These are phyloP conservation scores for Spisula solida DNA, from an alignment of 2,888 invertebrate species.

Conservation along the genomic window DNA sequence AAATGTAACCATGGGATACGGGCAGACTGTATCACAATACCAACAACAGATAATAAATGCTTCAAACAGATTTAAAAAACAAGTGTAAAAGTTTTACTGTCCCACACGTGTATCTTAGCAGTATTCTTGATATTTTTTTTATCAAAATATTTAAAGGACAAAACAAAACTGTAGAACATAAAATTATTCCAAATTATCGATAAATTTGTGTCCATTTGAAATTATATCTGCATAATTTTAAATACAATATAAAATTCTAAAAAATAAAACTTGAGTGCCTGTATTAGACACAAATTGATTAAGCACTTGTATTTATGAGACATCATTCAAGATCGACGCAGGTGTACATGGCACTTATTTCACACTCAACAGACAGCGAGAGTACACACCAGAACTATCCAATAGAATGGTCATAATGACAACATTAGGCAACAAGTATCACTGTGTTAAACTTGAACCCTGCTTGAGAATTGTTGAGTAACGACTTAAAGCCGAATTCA, in stretches of 20 bases:
- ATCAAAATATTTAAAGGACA: too few relatives aligned
- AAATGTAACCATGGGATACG: constrained; percentile 11
- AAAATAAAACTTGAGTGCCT: not conserved
- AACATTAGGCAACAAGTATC: not conserved
- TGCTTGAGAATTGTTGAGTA: too few relatives aligned
- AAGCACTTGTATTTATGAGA: constrained; percentile 5
- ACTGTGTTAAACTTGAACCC: not conserved
- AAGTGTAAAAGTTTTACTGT: not conserved
- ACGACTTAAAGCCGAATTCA: too few relatives aligned
- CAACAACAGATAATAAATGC: not conserved
- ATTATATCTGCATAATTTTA: not conserved
- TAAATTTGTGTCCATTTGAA: not conserved
- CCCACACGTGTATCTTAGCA: too few relatives aligned
- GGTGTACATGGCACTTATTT: not conserved
- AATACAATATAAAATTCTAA: not conserved
- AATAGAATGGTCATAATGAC: not conserved
- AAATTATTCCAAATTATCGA: not conserved
- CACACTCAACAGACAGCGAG: not conserved
- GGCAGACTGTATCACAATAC: not conserved
- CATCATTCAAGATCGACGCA: not conserved
- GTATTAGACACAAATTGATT: not conserved
- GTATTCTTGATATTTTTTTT: too few relatives aligned
- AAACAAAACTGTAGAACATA: too few relatives aligned
- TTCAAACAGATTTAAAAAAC: not conserved
- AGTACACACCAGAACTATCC: not conserved